Percentiles rank a stretch among this genome's conserved stretches.
These are phyloP conservation scores for cattle (Bos taurus) DNA, from an alignment of 2,113 vertebrate genomes.

Conservation along the genomic window DNA sequence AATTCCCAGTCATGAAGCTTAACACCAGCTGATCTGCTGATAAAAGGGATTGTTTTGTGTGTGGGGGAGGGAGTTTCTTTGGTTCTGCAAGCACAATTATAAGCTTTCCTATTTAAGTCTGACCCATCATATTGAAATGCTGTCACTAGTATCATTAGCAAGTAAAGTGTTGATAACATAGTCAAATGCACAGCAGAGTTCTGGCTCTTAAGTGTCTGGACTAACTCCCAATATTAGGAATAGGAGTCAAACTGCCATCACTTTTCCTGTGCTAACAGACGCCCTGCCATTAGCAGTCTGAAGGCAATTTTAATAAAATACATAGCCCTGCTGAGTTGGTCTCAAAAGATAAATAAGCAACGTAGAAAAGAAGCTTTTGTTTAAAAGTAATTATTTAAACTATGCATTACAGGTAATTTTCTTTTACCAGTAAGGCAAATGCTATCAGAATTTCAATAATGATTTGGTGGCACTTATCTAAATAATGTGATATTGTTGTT, in stretches of 20 bases:
- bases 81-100: constrained; percentile 59
- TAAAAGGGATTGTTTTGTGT: constrained; percentile 26
- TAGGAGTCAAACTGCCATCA: constrained; percentile 74
- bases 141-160: constrained; percentile 72
- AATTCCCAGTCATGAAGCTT: constrained; percentile 3
- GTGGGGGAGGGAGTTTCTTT: neutral
- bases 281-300: constrained; percentile 79
- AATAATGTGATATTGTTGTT: constrained; percentile 80
- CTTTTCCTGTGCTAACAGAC: constrained; percentile 75
- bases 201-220: constrained; percentile 78
- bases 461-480: constrained; percentile 75
- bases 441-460: constrained; percentile 84
- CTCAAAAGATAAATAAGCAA: constrained; percentile 81
- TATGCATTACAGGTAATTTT: constrained; percentile 87
- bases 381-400: constrained; percentile 89
- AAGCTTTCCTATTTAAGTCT: constrained; percentile 68
- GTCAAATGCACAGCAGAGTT: constrained; percentile 76
- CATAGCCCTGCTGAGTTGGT: constrained; percentile 79
- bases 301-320: constrained; percentile 85
- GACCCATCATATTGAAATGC: constrained; percentile 70
- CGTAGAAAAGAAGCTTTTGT: constrained; percentile 83
- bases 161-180: constrained; percentile 73
- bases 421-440: constrained; percentile 80
- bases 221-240: constrained; percentile 73
- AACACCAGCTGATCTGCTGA: constrained; percentile 36